Evolutionary conservation across 2,113 vertebrate species (phyloP), one percentile per base, ranked within the genome.

Genomic region (Trichechus manatus): DNA sequence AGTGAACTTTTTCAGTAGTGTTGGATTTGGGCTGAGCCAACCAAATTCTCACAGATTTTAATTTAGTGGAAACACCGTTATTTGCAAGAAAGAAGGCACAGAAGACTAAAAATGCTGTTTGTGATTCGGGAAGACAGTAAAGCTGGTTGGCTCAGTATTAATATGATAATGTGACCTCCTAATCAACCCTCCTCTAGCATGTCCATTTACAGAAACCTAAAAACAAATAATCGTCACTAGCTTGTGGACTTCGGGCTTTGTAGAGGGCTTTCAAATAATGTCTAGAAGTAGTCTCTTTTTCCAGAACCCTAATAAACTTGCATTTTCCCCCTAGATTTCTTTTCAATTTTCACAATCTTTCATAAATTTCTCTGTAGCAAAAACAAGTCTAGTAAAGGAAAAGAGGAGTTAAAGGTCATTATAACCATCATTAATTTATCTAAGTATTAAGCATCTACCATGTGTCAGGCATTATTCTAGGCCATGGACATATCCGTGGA

Each of bases 1-100:
- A 97, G 93, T 56, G 59, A 97, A 97, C 33, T 97, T 94, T 84
- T 50, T 53, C 36, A 94, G n/a, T 36, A 72, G 5, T 56, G 79
- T 70, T 87, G 44, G 50, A 47, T 96, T 85, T 96, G n/a, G 64
- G 19, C 47, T n/a, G 56, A 53, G 66, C 77, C 92, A 92, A 94
- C 8, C 84, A 92, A 94, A 94, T 74, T 33, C 72, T 87, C 59
- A 87, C 31, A 72, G 74, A 87, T 53, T 93, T 96, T 39, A 56
- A 88, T 86, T 91, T 74, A 68, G 31, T 82, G 44, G 92, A 91
- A 95, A 90, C 5, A 61, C n/a, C 33, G 77, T 33, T 42, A 93
- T 78, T 95, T 96, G 29, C 85, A 95, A 94, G 78, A 56, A 74
- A 63, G 42, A 61, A 22, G 47, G 59, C 31, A 87, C n/a, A 66